Conservation (phyloP, 2,888 invertebrate genomes). For the Mesoligia furuncula region DNA sequence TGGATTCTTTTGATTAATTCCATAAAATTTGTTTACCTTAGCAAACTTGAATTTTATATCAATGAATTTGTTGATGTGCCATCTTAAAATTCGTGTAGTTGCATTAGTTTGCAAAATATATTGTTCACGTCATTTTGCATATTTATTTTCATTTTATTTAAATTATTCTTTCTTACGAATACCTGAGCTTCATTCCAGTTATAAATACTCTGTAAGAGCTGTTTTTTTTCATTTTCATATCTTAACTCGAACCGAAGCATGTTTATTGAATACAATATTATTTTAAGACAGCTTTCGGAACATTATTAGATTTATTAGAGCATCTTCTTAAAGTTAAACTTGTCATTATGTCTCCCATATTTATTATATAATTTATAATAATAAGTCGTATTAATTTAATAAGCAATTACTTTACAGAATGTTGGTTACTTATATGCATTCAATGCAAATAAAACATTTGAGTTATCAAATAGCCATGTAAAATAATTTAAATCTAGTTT, state of each 20-base stretch:
- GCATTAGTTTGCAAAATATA: background rate
- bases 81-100: slow-evolving; percentile 38
- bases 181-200: slow-evolving; percentile 11
- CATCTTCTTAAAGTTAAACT: background rate
- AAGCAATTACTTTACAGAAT: background rate
- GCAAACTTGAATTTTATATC: background rate
- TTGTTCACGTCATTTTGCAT: background rate
- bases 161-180: background rate
- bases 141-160: slow-evolving; percentile 12
- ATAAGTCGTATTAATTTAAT: slow-evolving; percentile 5
- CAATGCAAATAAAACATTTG: background rate
- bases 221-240: too few species aligned
- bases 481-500: slow-evolving; percentile 13
- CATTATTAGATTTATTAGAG: background rate
- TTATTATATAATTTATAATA: background rate
- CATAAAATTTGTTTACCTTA: background rate
- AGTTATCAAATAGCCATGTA: slow-evolving; percentile 6
- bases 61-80: slow-evolving; percentile 46
- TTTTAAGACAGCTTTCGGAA: background rate
- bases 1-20: background rate
- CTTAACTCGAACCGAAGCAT: background rate
- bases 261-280: background rate
- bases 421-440: background rate
- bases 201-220: background rate
- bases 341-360: background rate